Evolutionary conservation across 1,140 invertebrate genomes (phyloP).

Genomic region (Aphelinus atriplicis): DNA sequence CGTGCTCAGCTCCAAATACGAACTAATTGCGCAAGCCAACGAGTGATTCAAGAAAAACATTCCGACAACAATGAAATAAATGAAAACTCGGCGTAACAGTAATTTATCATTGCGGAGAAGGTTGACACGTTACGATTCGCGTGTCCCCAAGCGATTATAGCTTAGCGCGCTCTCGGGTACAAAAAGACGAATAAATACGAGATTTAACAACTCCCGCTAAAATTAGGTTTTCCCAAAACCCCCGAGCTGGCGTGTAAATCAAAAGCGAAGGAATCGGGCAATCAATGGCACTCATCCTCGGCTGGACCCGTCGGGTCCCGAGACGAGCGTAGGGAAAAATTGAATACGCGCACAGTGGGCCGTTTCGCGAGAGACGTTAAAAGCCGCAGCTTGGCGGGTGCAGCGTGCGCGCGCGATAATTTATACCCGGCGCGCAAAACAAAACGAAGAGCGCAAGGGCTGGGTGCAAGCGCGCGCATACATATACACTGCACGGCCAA

Average conservation of each 20-base stretch:
- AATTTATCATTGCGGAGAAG: neutral
- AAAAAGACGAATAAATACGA: too few relatives aligned
- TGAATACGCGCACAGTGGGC: constrained; percentile 29
- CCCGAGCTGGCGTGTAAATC: too few relatives aligned
- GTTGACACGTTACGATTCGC: too few relatives aligned
- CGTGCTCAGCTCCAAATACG: constrained; percentile 31
- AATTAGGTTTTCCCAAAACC: too few relatives aligned
- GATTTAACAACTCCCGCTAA: too few relatives aligned
- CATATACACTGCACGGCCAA: constrained; percentile 42
- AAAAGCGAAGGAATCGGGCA: too few relatives aligned
- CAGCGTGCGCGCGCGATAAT: constrained; percentile 43
- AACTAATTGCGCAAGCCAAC: constrained; percentile 28
- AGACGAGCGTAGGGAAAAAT: constrained; percentile 36
- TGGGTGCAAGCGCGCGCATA: constrained; percentile 32
- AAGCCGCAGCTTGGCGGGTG: neutral
- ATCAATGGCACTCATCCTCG: too few relatives aligned
- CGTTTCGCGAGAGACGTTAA: constrained; percentile 29
- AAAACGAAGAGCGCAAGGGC: constrained; percentile 47
- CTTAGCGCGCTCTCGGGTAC: too few relatives aligned
- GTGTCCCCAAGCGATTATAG: too few relatives aligned
- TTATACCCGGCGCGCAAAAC: constrained; percentile 51
- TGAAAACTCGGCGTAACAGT: constrained; percentile 10
- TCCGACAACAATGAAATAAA: constrained; percentile 18
- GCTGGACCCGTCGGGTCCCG: too few relatives aligned
- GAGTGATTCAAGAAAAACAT: constrained; percentile 30